Conservation (phyloP, 2,113 vertebrate species). For the Pampusana beccarii region DNA sequence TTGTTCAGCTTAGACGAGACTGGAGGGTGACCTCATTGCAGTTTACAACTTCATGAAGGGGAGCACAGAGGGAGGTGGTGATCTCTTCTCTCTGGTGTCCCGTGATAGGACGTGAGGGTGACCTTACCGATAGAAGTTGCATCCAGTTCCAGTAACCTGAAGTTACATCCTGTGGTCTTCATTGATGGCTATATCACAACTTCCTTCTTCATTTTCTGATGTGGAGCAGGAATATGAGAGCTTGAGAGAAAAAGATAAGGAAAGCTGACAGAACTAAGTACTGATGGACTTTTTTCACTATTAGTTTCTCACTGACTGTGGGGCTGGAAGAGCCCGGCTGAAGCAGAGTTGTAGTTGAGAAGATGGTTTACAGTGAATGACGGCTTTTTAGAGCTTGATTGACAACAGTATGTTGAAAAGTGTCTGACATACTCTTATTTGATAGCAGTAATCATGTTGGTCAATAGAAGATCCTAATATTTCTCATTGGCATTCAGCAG, state of each 20-base stretch:
- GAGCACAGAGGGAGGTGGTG: fast-evolving
- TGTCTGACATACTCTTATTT: background rate
- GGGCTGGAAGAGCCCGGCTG: background rate
- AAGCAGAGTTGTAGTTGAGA: background rate
- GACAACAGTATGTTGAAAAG: background rate
- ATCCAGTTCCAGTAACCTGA: background rate
- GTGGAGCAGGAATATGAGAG: background rate
- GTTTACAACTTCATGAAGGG: background rate
- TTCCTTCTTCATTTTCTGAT: background rate
- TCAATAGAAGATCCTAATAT: conserved; percentile 4
- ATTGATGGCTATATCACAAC: background rate
- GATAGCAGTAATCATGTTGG: background rate
- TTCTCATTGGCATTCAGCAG: conserved; percentile 36
- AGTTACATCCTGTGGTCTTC: background rate
- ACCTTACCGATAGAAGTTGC: background rate
- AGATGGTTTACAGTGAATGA: background rate
- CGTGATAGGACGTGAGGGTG: fast-evolving
- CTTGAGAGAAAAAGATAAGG: background rate
- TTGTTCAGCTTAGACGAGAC: background rate
- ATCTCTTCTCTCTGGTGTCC: background rate
- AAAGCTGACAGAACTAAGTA: background rate
- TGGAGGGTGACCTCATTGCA: background rate
- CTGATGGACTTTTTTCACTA: background rate
- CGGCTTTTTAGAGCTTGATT: conserved; percentile 16
- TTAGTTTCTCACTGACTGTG: background rate